Evolutionary conservation across 1,140 invertebrate genomes (phyloP).

Genomic region (Drosophila pseudoobscura): DNA sequence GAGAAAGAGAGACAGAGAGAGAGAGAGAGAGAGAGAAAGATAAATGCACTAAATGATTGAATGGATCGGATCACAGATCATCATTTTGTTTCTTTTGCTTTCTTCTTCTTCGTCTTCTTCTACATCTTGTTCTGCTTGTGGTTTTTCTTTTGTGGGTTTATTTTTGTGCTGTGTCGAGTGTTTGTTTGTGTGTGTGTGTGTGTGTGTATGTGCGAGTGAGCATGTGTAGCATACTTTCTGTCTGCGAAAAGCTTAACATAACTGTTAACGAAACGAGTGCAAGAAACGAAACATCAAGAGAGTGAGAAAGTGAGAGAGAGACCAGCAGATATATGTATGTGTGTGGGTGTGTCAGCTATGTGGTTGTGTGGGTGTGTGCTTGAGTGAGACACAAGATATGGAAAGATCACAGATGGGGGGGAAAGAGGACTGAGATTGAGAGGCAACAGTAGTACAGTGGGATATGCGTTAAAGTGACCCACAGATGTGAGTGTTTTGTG

Average conservation of each 20-base stretch:
- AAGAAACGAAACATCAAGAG: conserved; percentile 14
- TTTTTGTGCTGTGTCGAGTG: conserved; percentile 18
- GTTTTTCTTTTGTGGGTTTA: conserved; percentile 14
- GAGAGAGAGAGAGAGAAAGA: conserved; percentile 68
- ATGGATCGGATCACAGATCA: conserved; percentile 41
- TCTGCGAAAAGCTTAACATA: conserved; percentile 26
- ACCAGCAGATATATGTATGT: no score
- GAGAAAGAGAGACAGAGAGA: conserved; percentile 49
- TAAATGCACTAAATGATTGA: conserved; percentile 76
- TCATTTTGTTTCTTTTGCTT: conserved; percentile 32
- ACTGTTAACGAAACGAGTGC: conserved; percentile 30
- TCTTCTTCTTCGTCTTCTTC: conserved; percentile 26
- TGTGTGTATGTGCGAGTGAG: not conserved
- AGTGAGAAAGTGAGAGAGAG: not conserved
- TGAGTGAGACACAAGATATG: no score
- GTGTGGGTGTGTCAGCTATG: no score
- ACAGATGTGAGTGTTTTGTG: not conserved
- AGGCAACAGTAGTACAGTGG: no score
- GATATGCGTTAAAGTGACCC: no score
- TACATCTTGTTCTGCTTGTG: conserved; percentile 20
- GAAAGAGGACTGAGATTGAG: no score
- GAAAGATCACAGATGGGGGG: no score
- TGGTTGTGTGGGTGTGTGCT: no score
- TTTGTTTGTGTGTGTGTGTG: conserved; percentile 12
- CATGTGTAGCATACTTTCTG: conserved; percentile 20